Base-by-base conservation (phyloP, 1,140 invertebrate genomes). In the Scylla paramamosain region DNA sequence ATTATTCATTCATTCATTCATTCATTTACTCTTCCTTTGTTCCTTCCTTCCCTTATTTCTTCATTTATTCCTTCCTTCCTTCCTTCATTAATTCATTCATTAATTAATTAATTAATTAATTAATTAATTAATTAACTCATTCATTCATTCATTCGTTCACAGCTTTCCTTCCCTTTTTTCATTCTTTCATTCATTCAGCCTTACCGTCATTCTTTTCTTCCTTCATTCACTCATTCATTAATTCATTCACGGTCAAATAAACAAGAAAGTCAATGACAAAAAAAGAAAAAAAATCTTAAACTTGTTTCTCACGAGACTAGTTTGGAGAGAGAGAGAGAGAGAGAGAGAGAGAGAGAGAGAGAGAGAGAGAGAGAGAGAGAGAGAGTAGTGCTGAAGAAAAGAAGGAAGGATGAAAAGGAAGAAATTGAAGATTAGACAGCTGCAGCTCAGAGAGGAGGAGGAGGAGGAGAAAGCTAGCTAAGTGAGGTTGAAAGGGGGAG, bases 241-340 rank as follows among this genome's bases (percentile, higher is more conserved):
- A 4, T 48, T 48, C 14, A 48, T 59, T 59, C 52, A 59, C 16
- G 39, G 39, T 39, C 39, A 39, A 39, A 39, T 6, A 39, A 39
- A 39, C 39, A 39, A 39, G 39, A 39, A 39, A 39, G 39, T 39
- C 39, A 39, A 39, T 39, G 39, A 39, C 39, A 39, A 39, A 39
- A 39, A 39, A 39, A 39, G 1, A 39, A 6, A 6, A 39, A 39
- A 39, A 39, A 39, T 39, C 39, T 39, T 39, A 39, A 39, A 39
- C 39, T 39, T 39, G 39, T 39, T 39, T 39, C 39, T 6, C 6
- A 39, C 39, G 1, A 84, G 28, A 32, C 28, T 84, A 12, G n/a
- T 84, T 84, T 84, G 45, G 77, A 93, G 77, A 83, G 32, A 52
- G 77, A 87, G 82, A 93, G 91, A 82, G 77, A 82, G 67, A 93